Conservation (phyloP, 2,888 invertebrate genomes). For the Trachelus stipa region DNA sequence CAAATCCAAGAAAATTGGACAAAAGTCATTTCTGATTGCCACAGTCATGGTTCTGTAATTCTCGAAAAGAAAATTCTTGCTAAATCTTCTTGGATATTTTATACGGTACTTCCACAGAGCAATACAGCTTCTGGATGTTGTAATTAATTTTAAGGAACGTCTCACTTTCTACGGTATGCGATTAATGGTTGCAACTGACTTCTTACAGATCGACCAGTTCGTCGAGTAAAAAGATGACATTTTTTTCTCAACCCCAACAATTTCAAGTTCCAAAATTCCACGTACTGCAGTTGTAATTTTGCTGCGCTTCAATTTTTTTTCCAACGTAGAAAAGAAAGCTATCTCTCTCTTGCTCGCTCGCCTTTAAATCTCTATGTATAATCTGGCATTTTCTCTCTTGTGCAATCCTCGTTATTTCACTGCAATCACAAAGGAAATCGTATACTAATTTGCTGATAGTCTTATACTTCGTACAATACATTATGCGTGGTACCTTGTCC, state of each 20-base stretch:
- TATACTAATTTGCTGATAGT: constrained; percentile 19
- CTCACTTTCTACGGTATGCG: not conserved
- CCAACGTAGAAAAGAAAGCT: not conserved
- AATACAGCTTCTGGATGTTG: not conserved
- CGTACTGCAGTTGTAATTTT: not conserved
- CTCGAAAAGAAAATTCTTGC: not conserved
- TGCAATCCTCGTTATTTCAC: constrained; percentile 28
- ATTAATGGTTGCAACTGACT: not conserved
- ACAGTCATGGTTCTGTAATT: not conserved
- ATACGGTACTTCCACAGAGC: not conserved
- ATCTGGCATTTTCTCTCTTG: constrained; percentile 21
- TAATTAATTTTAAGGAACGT: not conserved
- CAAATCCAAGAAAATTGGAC: not conserved
- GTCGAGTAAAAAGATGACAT: not conserved
- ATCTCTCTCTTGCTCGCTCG: not conserved
- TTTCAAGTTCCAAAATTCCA: not conserved
- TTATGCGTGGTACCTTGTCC: constrained; percentile 42
- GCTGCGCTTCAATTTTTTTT: not conserved
- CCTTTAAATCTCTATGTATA: not conserved
- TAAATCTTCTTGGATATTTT: not conserved
- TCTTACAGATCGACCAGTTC: too few relatives aligned
- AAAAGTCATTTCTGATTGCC: not conserved
- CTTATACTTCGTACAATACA: constrained; percentile 31
- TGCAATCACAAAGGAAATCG: constrained; percentile 36
- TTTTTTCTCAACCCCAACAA: not conserved